A percentile compares a stretch with the other conserved stretches of the same genome.
phyloP scores from a whole-genome alignment of 2,888 invertebrate species.

The Itoplectis maculator region DNA sequence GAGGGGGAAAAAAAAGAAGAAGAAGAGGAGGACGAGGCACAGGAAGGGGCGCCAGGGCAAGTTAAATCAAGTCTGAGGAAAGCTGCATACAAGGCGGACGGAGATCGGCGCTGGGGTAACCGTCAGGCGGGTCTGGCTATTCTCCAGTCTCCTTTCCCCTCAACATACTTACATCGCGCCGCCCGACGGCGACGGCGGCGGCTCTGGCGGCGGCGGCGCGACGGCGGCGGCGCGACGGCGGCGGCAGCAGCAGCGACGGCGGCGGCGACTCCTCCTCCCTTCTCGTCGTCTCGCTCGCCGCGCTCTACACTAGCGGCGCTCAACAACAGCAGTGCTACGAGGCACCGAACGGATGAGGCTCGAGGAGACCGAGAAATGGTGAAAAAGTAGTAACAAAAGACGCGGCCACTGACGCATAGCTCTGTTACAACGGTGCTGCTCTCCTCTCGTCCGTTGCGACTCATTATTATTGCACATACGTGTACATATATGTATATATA shows the following conservation, averaged over 20 bases:
- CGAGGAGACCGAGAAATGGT: not conserved
- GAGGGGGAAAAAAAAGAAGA: not conserved
- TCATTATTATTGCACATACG: not conserved
- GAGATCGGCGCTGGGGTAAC: slow-evolving; percentile 4
- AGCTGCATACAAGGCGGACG: not conserved
- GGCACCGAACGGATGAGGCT: slow-evolving; percentile 2
- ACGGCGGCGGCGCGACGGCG: not conserved
- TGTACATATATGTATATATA: not conserved
- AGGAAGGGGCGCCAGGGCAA: not conserved
- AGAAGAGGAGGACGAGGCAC: not conserved
- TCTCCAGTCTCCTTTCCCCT: slow-evolving; percentile 28
- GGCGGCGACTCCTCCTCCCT: not conserved
- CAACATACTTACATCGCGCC: slow-evolving; percentile 15
- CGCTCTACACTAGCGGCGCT: not conserved
- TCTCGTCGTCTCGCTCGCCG: not conserved
- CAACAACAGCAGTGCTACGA: slow-evolving; percentile 22
- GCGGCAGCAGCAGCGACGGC: not conserved
- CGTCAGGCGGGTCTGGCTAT: slow-evolving; percentile 11
- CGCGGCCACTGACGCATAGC: not conserved
- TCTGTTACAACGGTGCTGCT: not conserved
- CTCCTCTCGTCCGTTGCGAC: no score
- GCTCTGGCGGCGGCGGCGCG: not conserved
- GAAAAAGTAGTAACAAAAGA: slow-evolving; percentile 15
- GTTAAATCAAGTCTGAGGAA: slow-evolving; percentile 19
- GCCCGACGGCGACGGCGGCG: not conserved